Percentiles rank a stretch among this genome's conserved stretches.
phyloP scores from a whole-genome alignment of 2,888 invertebrate genomes.

The Apodemia duryi region DNA sequence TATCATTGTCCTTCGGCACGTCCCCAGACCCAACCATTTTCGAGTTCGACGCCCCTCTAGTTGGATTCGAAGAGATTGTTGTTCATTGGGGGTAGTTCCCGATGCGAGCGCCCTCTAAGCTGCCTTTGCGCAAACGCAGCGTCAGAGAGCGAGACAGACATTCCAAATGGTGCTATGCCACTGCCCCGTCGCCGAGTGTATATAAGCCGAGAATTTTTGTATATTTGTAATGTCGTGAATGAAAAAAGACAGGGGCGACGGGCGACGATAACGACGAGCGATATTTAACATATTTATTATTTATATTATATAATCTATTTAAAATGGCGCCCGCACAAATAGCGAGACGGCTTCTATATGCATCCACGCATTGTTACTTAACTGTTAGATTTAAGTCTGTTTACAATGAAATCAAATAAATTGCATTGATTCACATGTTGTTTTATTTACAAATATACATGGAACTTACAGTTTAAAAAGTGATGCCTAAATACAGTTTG shows the following conservation, averaged over 20 bases:
- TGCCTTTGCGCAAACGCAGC: conserved; percentile 43
- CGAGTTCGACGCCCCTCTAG: conserved; percentile 15
- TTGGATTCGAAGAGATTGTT: conserved; percentile 24
- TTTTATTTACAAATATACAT: conserved; percentile 46
- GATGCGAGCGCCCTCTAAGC: conserved; percentile 32
- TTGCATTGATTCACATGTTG: conserved; percentile 63
- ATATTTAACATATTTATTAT: conserved; percentile 42
- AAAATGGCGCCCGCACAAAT: conserved; percentile 48
- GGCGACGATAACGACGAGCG: conserved; percentile 31
- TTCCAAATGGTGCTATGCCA: conserved; percentile 32
- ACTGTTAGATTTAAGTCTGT: conserved; percentile 68
- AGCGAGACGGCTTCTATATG: conserved; percentile 49
- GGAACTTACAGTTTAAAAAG: conserved; percentile 23
- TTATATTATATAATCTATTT: conserved; percentile 46
- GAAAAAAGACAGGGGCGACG: conserved; percentile 37
- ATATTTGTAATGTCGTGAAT: conserved; percentile 57
- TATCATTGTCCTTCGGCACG: background rate
- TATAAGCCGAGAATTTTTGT: conserved; percentile 48
- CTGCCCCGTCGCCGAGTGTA: conserved; percentile 26
- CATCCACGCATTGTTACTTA: conserved; percentile 75
- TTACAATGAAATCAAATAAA: conserved; percentile 67
- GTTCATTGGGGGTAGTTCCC: conserved; percentile 31
- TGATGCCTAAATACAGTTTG: background rate
- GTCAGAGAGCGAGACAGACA: conserved; percentile 35
- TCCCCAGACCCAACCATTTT: background rate